Conservation (phyloP, 2,888 invertebrate species). For the Amphipoea oculea region DNA sequence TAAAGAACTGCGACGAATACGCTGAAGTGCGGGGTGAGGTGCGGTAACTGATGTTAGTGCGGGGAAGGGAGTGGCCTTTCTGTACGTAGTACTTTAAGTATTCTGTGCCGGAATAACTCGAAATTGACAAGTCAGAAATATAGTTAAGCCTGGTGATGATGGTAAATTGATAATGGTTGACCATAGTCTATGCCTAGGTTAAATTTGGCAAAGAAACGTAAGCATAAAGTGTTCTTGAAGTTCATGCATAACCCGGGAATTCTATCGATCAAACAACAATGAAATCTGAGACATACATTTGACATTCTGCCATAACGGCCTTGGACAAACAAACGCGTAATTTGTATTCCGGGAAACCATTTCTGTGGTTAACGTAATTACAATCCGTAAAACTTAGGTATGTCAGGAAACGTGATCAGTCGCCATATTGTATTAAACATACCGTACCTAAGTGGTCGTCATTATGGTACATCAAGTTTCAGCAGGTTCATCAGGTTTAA, state of each 20-base stretch:
- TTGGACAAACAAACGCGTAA: slow-evolving; percentile 42
- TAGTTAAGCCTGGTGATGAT: no score
- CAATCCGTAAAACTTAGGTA: slow-evolving; percentile 30
- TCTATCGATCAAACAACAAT: slow-evolving; percentile 33
- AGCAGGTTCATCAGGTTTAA: background rate
- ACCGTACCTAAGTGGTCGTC: no score
- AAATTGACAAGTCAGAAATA: background rate
- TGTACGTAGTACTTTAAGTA: no score
- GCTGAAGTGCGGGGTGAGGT: no score
- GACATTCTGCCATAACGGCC: slow-evolving; percentile 35
- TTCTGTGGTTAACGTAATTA: slow-evolving; percentile 41
- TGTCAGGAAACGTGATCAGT: slow-evolving; percentile 26
- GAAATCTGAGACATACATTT: slow-evolving; percentile 27
- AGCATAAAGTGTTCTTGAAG: background rate
- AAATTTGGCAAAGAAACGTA: no score
- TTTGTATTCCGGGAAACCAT: slow-evolving; percentile 55
- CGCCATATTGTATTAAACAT: slow-evolving; percentile 16
- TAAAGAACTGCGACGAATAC: no score
- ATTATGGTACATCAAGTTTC: background rate
- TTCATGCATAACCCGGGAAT: background rate
- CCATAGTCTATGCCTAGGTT: background rate
- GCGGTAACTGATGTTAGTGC: no score
- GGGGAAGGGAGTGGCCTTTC: no score
- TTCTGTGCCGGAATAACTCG: no score
- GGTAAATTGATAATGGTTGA: background rate